Evolutionary conservation across 2,888 invertebrate genomes (phyloP).

Genomic region (Panzeria rudis): DNA sequence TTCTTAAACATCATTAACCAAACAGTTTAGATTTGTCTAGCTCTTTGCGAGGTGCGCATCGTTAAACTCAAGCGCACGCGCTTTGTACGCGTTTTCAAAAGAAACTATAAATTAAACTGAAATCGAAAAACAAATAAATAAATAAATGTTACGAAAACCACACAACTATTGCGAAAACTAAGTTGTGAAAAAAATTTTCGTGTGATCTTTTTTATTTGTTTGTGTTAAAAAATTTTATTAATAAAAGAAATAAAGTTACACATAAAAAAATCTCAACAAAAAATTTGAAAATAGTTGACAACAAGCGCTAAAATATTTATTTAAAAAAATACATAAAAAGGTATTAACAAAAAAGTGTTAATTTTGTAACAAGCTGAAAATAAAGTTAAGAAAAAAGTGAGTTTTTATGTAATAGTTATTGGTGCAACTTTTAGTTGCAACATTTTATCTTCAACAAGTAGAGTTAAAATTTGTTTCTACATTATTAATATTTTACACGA

Average conservation of each 20-base stretch:
- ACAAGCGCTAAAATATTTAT: neutral
- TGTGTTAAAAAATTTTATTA: too few relatives aligned
- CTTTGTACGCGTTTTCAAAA: conserved; percentile 63
- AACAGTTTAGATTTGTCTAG: conserved; percentile 70
- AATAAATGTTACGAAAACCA: conserved; percentile 34
- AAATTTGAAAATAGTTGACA: conserved; percentile 5
- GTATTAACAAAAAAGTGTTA: conserved; percentile 8
- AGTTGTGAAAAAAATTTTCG: conserved; percentile 31
- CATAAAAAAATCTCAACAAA: conserved; percentile 4
- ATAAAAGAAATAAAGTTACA: neutral
- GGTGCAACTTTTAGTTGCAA: conserved; percentile 33
- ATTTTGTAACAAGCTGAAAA: conserved; percentile 24
- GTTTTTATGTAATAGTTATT: conserved; percentile 20
- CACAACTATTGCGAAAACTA: conserved; percentile 52
- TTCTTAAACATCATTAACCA: conserved; percentile 14
- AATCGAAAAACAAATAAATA: conserved; percentile 20
- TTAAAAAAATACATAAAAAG: neutral
- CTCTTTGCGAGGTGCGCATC: conserved; percentile 73
- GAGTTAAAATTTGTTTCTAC: conserved; percentile 1
- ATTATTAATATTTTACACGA: neutral
- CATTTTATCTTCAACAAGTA: conserved; percentile 3
- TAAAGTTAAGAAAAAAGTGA: conserved; percentile 45
- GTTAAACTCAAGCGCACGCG: conserved; percentile 66
- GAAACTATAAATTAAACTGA: conserved; percentile 1
- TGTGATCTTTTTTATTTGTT: conserved; percentile 26